Percentiles rank a stretch among this genome's conserved stretches.
Evolutionary conservation across 2,888 invertebrate genomes (phyloP).

Genomic region (Incurvaria masculella): DNA sequence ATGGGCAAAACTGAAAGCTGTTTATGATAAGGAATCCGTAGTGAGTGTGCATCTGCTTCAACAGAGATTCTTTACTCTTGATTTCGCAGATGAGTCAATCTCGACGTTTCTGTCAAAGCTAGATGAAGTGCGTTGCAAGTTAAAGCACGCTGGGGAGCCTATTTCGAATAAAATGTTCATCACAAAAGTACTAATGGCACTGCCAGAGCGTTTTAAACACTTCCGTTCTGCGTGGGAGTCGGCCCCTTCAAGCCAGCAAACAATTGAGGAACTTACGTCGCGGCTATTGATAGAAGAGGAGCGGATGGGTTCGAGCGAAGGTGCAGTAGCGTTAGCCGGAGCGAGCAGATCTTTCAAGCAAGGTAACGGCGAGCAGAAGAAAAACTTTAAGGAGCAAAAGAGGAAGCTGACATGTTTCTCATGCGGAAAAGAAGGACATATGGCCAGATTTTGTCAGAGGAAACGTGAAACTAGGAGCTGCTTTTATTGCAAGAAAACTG

Average conservation of each 20-base stretch:
- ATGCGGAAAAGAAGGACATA: constrained; percentile 13
- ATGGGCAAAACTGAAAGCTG: neutral
- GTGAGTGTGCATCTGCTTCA: constrained; percentile 3
- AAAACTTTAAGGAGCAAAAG: neutral
- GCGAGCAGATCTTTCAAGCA: neutral
- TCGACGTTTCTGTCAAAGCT: constrained; percentile 5
- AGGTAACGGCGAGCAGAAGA: neutral
- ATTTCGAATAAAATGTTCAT: constrained; percentile 10
- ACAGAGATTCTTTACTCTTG: constrained; percentile 1
- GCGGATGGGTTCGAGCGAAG: constrained; percentile 10
- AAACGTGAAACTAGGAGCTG: no score
- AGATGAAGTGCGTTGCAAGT: neutral
- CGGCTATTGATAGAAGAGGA: constrained; percentile 17
- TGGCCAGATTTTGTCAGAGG: no score
- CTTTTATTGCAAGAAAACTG: no score
- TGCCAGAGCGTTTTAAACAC: constrained; percentile 15
- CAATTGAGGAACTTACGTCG: constrained; percentile 16
- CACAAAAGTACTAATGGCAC: constrained; percentile 15
- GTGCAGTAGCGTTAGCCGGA: constrained; percentile 5
- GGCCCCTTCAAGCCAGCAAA: constrained; percentile 16
- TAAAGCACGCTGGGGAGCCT: constrained; percentile 7
- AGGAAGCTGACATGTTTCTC: constrained; percentile 13
- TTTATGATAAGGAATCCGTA: constrained; percentile 1
- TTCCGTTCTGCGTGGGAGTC: constrained; percentile 19
- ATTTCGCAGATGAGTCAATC: neutral